Evolutionary conservation across 2,113 vertebrate genomes (phyloP).

Genomic region (Myocastor coypus): DNA sequence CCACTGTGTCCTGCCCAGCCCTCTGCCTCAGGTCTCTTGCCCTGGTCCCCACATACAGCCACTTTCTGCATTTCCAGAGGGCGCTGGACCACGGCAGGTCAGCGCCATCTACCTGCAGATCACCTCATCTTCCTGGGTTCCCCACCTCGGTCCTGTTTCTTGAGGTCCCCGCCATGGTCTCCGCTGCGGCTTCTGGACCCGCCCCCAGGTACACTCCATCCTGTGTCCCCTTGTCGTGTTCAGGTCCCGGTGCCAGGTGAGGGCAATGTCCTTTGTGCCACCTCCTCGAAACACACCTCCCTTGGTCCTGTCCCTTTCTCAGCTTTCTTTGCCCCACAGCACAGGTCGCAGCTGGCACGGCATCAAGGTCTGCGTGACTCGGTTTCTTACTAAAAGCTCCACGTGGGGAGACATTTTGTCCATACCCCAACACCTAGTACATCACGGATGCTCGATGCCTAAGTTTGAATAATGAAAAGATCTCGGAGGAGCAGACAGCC

Average conservation of each 20-base stretch:
- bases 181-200: no score
- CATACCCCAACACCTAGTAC: neutral
- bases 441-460: neutral
- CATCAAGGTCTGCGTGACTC: neutral
- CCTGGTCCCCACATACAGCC: accelerated
- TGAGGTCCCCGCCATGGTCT: neutral
- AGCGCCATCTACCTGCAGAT: no score
- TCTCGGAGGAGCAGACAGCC: neutral
- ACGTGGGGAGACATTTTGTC: neutral
- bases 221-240: neutral
- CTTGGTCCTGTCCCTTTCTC: neutral
- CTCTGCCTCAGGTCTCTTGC: neutral
- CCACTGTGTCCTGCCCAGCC: neutral
- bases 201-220: accelerated
- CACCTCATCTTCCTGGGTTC: no score
- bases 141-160: neutral
- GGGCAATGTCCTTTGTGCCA: neutral
- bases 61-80: neutral
- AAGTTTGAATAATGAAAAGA: neutral
- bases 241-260: neutral
- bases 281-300: neutral
- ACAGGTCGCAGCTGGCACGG: no score
- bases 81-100: neutral
- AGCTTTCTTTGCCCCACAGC: neutral
- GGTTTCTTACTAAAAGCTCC: neutral